Base-by-base conservation (phyloP, 2,888 invertebrate species). In the Eupithecia insigniata region DNA sequence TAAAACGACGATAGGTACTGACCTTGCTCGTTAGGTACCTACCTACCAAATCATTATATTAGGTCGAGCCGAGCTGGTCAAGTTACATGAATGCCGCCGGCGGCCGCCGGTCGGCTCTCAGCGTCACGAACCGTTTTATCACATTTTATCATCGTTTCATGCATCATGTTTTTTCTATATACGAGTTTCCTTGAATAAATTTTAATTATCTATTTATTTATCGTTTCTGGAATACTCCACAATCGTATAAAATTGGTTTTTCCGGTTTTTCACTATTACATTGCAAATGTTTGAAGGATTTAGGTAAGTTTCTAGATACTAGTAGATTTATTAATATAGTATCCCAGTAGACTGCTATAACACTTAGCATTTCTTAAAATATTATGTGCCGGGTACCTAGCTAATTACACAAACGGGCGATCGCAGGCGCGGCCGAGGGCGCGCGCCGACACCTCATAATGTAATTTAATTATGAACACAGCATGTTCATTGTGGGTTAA, bases 401-500 rank as follows among this genome's bases (percentile, higher is more conserved):
- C 30, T 30, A 2, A 30, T 5, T n/a, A 32, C 3, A 8, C 8
- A 6, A 10, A 10, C 30, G 14, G 60, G 18, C 14, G 7, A 16
- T 2, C 14, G n/a, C n/a, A 12, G 34, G 32, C 12, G 22, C 8
- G 62, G 34, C n/a, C 12, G 32, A n/a, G 62, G 62, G 18, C 32
- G 34, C 10, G 34, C 10, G 62, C 28, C 43, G 22, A 26, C 4
- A 14, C 72, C 34, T 26, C 65, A 32, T 39, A 22, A 55, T 69
- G 66, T 72, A 30, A 72, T 72, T 61, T 46, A 66, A 69, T 72
- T 68, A 72, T 28, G 26, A 10, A 61, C 30, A 2, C 28, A 69
- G 68, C 66, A 46, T 61, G 30, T 62, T 68, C 65, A 30, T 7
- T 39, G 65, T 66, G 64, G 75, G 76, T 75, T 73, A 78, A 75